phyloP scores from a whole-genome alignment of 2,797 vertebrate species.

The Betta splendens region DNA sequence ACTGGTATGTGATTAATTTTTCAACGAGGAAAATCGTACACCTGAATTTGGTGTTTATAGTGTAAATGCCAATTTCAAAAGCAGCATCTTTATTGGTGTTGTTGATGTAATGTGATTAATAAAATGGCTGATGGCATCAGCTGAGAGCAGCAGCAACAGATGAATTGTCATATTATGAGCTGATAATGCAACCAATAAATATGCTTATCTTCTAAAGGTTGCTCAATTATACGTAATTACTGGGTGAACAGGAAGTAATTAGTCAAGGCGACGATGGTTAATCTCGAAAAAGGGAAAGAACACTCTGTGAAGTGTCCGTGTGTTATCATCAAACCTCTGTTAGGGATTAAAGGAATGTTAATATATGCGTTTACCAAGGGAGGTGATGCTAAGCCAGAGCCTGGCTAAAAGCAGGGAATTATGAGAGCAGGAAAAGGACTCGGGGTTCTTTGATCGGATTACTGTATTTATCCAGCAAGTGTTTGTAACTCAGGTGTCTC shows the following conservation, averaged over 20 bases:
- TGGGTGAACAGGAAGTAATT: conserved; percentile 63
- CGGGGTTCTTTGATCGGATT: conserved; percentile 71
- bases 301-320: conserved; percentile 39
- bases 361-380: conserved; percentile 66
- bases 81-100: neutral
- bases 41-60: neutral
- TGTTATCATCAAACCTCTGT: conserved; percentile 52
- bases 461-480: conserved; percentile 66
- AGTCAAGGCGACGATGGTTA: conserved; percentile 51
- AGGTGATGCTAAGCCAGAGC: conserved; percentile 62
- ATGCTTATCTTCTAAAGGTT: conserved; percentile 62
- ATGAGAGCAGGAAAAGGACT: conserved; percentile 59
- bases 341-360: conserved; percentile 65
- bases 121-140: conserved; percentile 25
- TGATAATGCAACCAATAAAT: conserved; percentile 61
- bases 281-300: conserved; percentile 55
- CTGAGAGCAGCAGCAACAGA: conserved; percentile 36
- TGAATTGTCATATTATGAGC: conserved; percentile 46
- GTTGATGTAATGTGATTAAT: conserved; percentile 17
- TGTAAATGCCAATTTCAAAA: neutral
- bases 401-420: conserved; percentile 65
- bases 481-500: conserved; percentile 68
- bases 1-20: too few species aligned
- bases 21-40: too few species aligned
- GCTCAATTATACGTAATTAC: conserved; percentile 62